Base-by-base conservation (phyloP, 1,140 invertebrate species). In the Meteorus sp. region DNA sequence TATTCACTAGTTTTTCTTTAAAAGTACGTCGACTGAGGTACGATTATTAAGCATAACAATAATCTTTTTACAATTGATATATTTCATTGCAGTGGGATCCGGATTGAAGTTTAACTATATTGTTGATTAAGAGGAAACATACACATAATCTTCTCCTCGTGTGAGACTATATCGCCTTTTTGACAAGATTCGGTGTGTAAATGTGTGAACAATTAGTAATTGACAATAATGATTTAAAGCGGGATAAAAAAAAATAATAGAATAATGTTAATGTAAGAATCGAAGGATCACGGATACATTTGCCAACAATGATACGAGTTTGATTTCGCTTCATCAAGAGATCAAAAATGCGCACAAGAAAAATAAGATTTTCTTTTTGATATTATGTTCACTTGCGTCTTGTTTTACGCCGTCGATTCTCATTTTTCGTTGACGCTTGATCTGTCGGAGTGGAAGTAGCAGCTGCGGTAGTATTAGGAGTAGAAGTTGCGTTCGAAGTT, bases 321-420 rank as follows among this genome's bases (percentile, higher is more conserved):
- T 31, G 33, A 33, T 29, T 37, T 8, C 33, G 22, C 31, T 52
- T 15, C 50, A n/a, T 52, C 53, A 62, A 43, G 48, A 51, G 53
- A 61, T 56, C n/a, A 41, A 41, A 50, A 60, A 51, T 11, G 22
- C 23, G 19, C 19, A 35, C 23, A 29, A 8, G 15, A 37, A 0
- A 19, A 20, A 52, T 31, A n/a, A n/a, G n/a, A n/a, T n/a, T n/a
- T n/a, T n/a, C n/a, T n/a, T n/a, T n/a, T n/a, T n/a, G n/a, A n/a
- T n/a, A n/a, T n/a, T n/a, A n/a, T 69, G 75, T 70, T 81, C 79
- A 63, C 75, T 81, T 82, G 61, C 78, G 77, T 59, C 78, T 81
- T 25, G 74, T 63, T 77, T 81, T 82, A 53, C 79, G 78, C 56
- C 79, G 65, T 53, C 75, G 71, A 67, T 66, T 74, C 33, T 78